Base-by-base conservation (phyloP, 2,888 invertebrate species). In the Drosophila nigritarsus region DNA sequence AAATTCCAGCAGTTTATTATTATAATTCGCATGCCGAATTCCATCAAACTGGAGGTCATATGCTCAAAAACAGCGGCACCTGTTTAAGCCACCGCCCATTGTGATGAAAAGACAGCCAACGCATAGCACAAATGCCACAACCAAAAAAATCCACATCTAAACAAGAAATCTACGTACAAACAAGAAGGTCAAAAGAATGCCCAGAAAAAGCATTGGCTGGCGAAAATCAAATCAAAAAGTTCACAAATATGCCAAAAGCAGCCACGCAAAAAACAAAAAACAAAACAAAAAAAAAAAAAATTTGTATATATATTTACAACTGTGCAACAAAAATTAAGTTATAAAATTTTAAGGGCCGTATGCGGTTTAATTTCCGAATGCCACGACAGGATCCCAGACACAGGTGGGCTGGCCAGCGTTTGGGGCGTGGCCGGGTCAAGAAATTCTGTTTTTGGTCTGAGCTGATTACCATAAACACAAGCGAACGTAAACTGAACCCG, bases 201-300 rank as follows among this genome's bases (percentile, higher is more conserved):
- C 27, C 36, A 62, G 51, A 36, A 64, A 61, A 48, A 60, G 55
- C 56, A 70, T 45, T 45, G 8, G 24, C 45, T 45, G 80, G 48
- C 71, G 56, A 75, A 87, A 85, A 87, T 85, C 87, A 85, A 89
- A 89, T 89, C 89, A 89, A 89, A 87, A 89, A 89, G 78, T 87
- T 85, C 89, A 84, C 85, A 89, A 89, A 85, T 82, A 85, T 89
- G 73, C 89, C 89, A 89, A 82, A 76, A 76, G 53, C 68, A 65
- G 68, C 69, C 55, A 60, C 30, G 20, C 15, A 29, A 55, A 15
- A 20, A 40, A 13, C 3, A n/a, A 48, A 56, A 60, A n/a, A 62
- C 4, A 30, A 29, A 32, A 24, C 24, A 40, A 32, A 40, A 29
- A 9, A 32, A 9, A 32, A 32, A 11, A 9, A 11, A 11, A 9